A percentile compares a stretch with the other conserved stretches of the same genome.
phyloP scores from a whole-genome alignment of 2,888 invertebrate species.

The Zhengitettix transpicula region DNA sequence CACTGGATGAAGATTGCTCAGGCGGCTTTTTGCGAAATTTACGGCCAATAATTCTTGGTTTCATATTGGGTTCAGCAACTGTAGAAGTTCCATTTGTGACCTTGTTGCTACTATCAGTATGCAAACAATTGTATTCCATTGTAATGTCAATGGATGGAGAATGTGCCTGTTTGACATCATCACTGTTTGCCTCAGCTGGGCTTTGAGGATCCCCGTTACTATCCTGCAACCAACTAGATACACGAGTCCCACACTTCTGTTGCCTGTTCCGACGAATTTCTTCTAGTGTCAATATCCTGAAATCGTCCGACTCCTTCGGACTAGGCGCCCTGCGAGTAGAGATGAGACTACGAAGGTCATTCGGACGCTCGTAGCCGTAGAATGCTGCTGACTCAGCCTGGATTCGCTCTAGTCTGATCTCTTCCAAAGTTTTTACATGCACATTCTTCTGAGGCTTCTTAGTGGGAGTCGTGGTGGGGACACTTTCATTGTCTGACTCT shows the following conservation, averaged over 20 bases:
- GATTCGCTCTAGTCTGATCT: slow-evolving; percentile 48
- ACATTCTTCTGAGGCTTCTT: slow-evolving; percentile 27
- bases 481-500: slow-evolving; percentile 64
- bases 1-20: neutral
- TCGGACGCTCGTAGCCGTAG: slow-evolving; percentile 39
- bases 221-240: neutral
- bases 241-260: slow-evolving; percentile 3
- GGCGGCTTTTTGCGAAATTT: neutral
- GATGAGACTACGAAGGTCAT: slow-evolving; percentile 1
- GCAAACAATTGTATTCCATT: neutral
- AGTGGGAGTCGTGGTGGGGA: slow-evolving; percentile 40
- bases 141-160: neutral
- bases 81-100: slow-evolving; percentile 6
- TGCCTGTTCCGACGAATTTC: slow-evolving; percentile 25
- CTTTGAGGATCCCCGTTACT: slow-evolving; percentile 19
- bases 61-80: slow-evolving; percentile 17
- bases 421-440: slow-evolving; percentile 46
- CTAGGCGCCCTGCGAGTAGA: neutral
- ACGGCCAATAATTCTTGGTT: slow-evolving; percentile 10
- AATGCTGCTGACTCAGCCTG: slow-evolving; percentile 57
- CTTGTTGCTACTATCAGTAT: too few species aligned
- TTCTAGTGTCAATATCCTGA: slow-evolving; percentile 33
- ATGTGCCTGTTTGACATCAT: slow-evolving; percentile 3
- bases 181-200: slow-evolving; percentile 12
- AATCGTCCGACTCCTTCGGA: slow-evolving; percentile 19